A percentile compares a stretch with the other conserved stretches of the same genome.
phyloP scores from a whole-genome alignment of 2,888 invertebrate species.

The Alcis repandata region DNA sequence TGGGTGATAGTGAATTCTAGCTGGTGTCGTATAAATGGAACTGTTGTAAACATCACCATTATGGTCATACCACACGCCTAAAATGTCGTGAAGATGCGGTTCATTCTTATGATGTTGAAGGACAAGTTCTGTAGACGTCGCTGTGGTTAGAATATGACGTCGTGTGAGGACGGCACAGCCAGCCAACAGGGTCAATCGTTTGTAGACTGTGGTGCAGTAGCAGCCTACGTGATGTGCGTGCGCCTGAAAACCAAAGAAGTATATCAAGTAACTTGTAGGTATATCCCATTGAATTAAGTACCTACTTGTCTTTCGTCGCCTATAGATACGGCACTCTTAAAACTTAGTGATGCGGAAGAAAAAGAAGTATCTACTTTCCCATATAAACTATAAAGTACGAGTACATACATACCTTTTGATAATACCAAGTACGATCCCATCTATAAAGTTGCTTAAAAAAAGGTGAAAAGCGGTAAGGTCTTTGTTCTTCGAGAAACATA shows the following conservation, averaged over 20 bases:
- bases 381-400: no score
- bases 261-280: no score
- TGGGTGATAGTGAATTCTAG: background rate
- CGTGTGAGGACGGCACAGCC: background rate
- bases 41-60: background rate
- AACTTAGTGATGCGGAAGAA: no score
- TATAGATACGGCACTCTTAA: no score
- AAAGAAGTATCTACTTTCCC: no score
- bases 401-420: background rate
- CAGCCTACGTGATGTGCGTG: background rate
- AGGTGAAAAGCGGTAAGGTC: background rate
- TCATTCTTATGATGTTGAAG: background rate
- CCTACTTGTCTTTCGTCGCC: no score
- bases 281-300: no score
- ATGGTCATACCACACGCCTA: conserved; percentile 1
- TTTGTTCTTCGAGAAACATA: background rate
- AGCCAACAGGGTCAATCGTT: background rate
- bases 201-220: background rate
- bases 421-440: background rate
- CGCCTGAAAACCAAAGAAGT: background rate
- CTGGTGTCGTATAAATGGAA: background rate
- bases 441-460: background rate
- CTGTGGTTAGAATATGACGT: background rate
- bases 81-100: background rate
- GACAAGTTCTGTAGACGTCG: background rate